phyloP scores from a whole-genome alignment of 2,797 vertebrate species.

The Epinephelus awoara region DNA sequence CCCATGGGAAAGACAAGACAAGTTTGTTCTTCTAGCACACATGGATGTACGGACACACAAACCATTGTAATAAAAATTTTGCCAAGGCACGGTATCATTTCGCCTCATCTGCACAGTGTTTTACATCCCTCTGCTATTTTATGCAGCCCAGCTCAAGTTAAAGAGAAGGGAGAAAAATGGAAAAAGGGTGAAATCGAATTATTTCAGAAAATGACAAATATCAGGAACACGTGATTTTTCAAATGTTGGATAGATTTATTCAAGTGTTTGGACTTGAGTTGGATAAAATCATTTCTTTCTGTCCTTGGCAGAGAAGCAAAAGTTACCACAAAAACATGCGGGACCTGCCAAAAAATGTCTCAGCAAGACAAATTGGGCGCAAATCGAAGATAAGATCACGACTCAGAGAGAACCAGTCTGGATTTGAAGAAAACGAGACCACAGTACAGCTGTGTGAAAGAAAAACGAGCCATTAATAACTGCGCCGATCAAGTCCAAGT shows the following conservation, averaged over 20 bases:
- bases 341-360: conserved; percentile 37
- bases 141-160: not conserved
- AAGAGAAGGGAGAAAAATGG: not conserved
- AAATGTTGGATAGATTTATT: conserved; percentile 6
- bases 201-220: not conserved
- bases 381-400: conserved; percentile 26
- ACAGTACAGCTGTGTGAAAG: not conserved
- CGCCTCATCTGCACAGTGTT: not conserved
- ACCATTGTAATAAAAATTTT: not conserved
- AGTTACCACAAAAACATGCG: conserved; percentile 7
- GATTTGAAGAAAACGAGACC: conserved; percentile 1
- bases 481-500: not conserved
- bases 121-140: not conserved
- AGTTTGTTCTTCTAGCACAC: not conserved
- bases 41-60: not conserved
- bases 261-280: conserved; percentile 10
- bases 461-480: not conserved
- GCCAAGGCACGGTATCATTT: not conserved
- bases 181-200: not conserved
- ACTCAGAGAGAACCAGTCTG: conserved; percentile 13
- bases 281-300: conserved; percentile 11
- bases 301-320: conserved; percentile 10
- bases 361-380: conserved; percentile 39
- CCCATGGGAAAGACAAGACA: not conserved
- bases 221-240: not conserved